These are phyloP conservation scores for Xiphophorus couchianus DNA, from an alignment of 2,113 vertebrate species.

Conservation along the genomic window DNA sequence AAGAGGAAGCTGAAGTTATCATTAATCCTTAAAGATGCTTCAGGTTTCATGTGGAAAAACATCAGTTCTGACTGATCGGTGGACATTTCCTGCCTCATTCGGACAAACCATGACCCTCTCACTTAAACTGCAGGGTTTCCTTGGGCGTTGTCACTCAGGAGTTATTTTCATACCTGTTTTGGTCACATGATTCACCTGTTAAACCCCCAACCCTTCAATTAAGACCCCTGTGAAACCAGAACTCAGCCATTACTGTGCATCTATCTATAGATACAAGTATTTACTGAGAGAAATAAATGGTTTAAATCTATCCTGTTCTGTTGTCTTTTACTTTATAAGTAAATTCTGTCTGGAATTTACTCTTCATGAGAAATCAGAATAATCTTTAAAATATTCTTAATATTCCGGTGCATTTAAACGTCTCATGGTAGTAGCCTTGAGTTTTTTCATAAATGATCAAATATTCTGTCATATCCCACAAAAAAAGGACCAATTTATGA, in stretches of 20 bases:
- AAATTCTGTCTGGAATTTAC: not conserved
- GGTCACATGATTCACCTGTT: slow-evolving; percentile 1
- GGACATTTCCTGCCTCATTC: not conserved
- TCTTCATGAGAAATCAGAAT: too few relatives aligned
- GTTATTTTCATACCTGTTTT: not conserved
- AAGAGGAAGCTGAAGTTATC: not conserved
- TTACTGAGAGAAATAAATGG: not conserved
- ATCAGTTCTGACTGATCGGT: not conserved
- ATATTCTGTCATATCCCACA: too few relatives aligned
- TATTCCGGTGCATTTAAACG: not conserved
- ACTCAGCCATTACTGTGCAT: not conserved
- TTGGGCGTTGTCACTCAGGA: not conserved
- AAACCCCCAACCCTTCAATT: not conserved
- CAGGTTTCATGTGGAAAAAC: not conserved
- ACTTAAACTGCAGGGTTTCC: not conserved
- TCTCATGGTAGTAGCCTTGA: not conserved
- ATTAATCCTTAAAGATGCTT: not conserved
- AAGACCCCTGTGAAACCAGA: not conserved
- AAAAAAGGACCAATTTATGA: not conserved
- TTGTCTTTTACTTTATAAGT: too few relatives aligned
- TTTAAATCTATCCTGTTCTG: not conserved
- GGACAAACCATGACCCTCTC: not conserved
- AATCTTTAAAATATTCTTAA: not conserved
- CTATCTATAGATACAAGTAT: not conserved
- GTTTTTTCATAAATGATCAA: too few relatives aligned